Conservation (phyloP, 2,888 invertebrate genomes). For the Diaperis boleti region DNA sequence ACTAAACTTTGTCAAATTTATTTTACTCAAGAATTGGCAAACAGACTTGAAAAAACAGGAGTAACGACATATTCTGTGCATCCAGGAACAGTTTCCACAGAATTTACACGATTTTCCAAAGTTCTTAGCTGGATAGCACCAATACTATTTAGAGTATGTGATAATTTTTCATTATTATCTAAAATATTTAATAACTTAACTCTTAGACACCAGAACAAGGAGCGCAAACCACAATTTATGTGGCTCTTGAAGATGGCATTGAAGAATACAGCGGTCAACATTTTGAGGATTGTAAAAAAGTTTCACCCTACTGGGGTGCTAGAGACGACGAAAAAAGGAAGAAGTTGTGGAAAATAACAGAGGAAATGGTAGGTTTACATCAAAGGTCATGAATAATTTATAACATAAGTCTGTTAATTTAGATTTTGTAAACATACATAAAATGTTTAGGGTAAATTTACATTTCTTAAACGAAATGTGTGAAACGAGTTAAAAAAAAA, state of each 20-base stretch:
- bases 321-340: background rate
- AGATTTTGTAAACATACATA: too few species aligned
- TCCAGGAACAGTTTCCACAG: conserved; percentile 41
- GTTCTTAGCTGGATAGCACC: background rate
- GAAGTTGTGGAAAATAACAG: conserved; percentile 23
- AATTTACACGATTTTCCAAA: background rate
- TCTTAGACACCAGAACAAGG: conserved; percentile 20
- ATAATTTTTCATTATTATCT: too few species aligned
- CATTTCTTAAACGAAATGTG: too few species aligned
- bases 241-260: conserved; percentile 10
- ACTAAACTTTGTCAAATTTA: too few species aligned
- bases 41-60: background rate
- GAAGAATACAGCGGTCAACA: conserved; percentile 12
- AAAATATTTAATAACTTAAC: background rate
- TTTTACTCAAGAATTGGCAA: too few species aligned
- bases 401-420: too few species aligned
- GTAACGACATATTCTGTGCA: conserved; percentile 44
- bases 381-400: background rate
- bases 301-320: conserved; percentile 5
- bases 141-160: background rate
- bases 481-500: too few species aligned
- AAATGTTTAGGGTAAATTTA: too few species aligned
- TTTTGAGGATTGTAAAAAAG: conserved; percentile 23
- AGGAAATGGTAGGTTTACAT: conserved; percentile 9
- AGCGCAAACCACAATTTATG: conserved; percentile 20